Conservation (phyloP, 2,888 invertebrate species). For the Dynastes grantii region DNA sequence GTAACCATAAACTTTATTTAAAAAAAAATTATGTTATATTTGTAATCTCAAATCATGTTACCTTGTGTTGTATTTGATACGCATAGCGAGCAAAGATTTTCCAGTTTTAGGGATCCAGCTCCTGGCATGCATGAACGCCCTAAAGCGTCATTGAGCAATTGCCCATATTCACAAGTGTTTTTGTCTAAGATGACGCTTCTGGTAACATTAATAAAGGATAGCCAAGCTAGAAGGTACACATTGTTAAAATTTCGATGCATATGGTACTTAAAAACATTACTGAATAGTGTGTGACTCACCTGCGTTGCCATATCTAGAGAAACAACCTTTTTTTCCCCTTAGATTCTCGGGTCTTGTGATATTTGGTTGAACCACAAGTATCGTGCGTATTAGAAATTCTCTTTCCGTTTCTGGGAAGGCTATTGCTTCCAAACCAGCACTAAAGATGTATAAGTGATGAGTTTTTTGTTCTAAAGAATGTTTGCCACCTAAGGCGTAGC, state of each 20-base stretch:
- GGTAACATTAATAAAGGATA: conserved; percentile 75
- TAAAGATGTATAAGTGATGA: conserved; percentile 61
- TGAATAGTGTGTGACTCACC: conserved; percentile 66
- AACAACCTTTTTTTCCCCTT: conserved; percentile 75
- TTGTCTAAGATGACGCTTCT: conserved; percentile 71
- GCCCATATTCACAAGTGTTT: conserved; percentile 75
- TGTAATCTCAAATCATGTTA: neutral
- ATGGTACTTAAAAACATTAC: neutral
- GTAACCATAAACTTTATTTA: too few relatives aligned
- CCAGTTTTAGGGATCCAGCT: conserved; percentile 64
- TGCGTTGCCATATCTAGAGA: conserved; percentile 80
- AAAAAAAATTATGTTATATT: too few relatives aligned
- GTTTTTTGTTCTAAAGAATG: neutral
- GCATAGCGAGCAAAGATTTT: conserved; percentile 62
- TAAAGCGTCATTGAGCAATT: conserved; percentile 74
- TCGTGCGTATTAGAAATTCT: conserved; percentile 71
- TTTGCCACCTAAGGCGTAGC: too few relatives aligned
- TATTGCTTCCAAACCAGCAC: conserved; percentile 74
- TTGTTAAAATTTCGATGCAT: neutral
- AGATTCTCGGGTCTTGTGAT: conserved; percentile 73
- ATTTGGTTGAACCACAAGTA: conserved; percentile 73
- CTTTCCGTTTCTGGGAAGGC: conserved; percentile 75
- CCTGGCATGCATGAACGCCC: conserved; percentile 77
- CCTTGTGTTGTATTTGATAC: conserved; percentile 5
- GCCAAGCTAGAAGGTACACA: conserved; percentile 71